A percentile compares a stretch with the other conserved stretches of the same genome.
Conservation (phyloP, 2,888 invertebrate genomes). For the Leptinotarsa peninsularis region DNA sequence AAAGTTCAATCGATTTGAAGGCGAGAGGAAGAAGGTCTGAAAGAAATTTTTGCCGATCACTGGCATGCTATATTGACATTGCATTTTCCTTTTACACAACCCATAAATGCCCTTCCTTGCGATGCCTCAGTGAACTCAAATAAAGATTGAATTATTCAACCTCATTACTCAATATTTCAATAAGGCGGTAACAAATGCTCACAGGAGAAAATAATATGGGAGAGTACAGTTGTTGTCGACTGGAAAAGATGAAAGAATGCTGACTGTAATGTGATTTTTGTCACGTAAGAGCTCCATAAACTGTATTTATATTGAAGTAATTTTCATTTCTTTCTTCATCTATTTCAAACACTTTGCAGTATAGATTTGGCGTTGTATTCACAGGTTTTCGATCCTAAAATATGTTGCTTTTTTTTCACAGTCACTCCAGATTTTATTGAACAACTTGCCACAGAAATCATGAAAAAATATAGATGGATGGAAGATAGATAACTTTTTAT, state of each 20-base stretch:
- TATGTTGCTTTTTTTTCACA: too few relatives aligned
- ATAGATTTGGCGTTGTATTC: too few relatives aligned
- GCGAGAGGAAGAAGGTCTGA: not conserved
- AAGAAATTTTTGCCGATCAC: constrained; percentile 1
- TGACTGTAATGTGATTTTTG: not conserved
- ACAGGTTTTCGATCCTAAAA: too few relatives aligned
- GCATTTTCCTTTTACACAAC: not conserved
- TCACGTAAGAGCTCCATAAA: not conserved
- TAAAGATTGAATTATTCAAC: constrained; percentile 1
- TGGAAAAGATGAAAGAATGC: not conserved
- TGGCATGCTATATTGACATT: not conserved
- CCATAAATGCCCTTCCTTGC: not conserved
- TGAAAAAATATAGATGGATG: too few relatives aligned
- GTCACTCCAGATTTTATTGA: too few relatives aligned
- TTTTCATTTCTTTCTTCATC: too few relatives aligned
- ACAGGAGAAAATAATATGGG: not conserved
- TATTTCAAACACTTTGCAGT: too few relatives aligned
- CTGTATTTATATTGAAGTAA: too few relatives aligned
- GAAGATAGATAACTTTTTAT: too few relatives aligned
- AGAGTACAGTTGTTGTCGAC: not conserved
- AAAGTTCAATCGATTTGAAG: not conserved
- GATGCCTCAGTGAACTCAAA: not conserved
- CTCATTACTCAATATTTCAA: constrained; percentile 1
- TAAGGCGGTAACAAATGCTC: not conserved
- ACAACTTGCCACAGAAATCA: too few relatives aligned